Base-by-base conservation (phyloP, 2,113 vertebrate genomes). In the Sminthopsis crassicaudata region DNA sequence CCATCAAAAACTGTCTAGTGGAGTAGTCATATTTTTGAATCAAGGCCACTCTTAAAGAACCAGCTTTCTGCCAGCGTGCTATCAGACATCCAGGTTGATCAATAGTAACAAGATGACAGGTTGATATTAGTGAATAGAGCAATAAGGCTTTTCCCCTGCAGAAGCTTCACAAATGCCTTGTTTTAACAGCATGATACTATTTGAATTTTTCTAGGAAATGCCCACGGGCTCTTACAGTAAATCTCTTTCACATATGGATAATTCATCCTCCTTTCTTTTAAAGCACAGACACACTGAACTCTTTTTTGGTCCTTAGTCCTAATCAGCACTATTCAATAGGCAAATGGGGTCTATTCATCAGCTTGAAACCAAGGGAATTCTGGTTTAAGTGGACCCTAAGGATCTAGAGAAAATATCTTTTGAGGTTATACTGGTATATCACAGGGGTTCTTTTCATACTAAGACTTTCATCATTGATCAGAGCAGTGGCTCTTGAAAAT, bases 131-230 rank as follows among this genome's bases (percentile, higher is more conserved):
- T 95, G 97, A 97, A 97, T 94, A 97, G 98, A 98, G 96, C 97
- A 97, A 97, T 97, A 98, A 97, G 96, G 97, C 97, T 95, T 98
- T 98, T 98, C 96, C 97, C 97, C 95, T 96, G 95, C 97, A 96
- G 97, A 98, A 98, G 97, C 98, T 98, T 97, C 96, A 98, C 97
- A 97, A 98, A 95, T 97, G 96, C 97, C 97, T 98, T 97, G 97
- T 98, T 98, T 57, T 97, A 98, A 97, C 96, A 98, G 98, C 97
- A 97, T 97, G 98, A 98, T 98, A 96, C 94, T 95, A 97, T 97
- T 97, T 96, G 98, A 96, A 97, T 98, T 97, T 98, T 98, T 97
- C 98, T 98, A 97, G 93, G 97, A 98, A 98, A 98, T 97, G 96
- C 96, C 95, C 50, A 84, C 95, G 94, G 98, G 97, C 97, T 98